Percentiles rank a stretch among this genome's conserved stretches.
phyloP scores from a whole-genome alignment of 2,888 invertebrate genomes.

The Dolomedes plantarius region DNA sequence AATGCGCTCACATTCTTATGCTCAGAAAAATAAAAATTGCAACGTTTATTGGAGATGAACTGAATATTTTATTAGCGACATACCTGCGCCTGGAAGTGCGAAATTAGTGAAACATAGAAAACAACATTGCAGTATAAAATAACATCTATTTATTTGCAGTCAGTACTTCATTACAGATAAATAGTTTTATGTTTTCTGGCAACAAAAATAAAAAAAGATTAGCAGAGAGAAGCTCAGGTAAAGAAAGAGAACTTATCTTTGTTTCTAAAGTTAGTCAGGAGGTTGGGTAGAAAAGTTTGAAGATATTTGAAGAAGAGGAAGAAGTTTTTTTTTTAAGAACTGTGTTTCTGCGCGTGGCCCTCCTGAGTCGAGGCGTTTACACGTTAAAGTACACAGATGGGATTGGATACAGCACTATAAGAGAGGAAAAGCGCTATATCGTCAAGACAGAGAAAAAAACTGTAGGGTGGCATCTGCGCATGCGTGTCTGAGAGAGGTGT shows the following conservation, averaged over 20 bases:
- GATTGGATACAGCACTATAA: constrained; percentile 55
- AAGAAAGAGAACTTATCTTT: constrained; percentile 60
- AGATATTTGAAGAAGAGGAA: constrained; percentile 28
- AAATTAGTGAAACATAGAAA: not conserved
- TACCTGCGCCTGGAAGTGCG: too few relatives aligned
- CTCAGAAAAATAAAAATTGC: too few relatives aligned
- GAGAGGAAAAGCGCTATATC: constrained; percentile 44
- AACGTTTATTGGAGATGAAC: too few relatives aligned
- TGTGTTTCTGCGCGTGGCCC: not conserved
- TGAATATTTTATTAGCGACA: too few relatives aligned
- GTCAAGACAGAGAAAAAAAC: not conserved
- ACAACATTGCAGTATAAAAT: constrained; percentile 1
- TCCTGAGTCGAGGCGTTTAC: constrained; percentile 32
- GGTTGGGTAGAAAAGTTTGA: constrained; percentile 41
- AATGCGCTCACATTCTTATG: too few relatives aligned
- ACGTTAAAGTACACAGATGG: constrained; percentile 60
- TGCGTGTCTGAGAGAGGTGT: too few relatives aligned
- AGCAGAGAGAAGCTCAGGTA: constrained; percentile 19
- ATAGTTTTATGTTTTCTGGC: too few relatives aligned
- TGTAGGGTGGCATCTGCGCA: constrained; percentile 1
- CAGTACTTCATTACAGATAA: constrained; percentile 2
- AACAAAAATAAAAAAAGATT: constrained; percentile 21
- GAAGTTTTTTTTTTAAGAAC: constrained; percentile 13
- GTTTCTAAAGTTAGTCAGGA: constrained; percentile 21
- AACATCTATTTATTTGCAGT: not conserved